Base-by-base conservation (phyloP, 2,888 invertebrate genomes). In the Camptogramma bilineatum region DNA sequence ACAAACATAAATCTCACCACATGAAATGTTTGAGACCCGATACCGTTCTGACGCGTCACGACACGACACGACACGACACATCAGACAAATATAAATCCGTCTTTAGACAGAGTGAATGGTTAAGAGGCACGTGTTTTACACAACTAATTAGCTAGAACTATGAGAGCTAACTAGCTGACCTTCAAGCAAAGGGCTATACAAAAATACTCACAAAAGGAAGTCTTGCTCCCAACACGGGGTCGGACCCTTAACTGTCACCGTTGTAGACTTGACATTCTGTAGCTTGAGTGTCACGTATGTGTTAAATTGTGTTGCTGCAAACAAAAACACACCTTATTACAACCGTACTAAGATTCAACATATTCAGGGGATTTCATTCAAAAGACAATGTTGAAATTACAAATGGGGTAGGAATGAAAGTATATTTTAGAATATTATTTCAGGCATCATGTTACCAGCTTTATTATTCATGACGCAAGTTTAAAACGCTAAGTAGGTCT, bases 181-280 rank as follows among this genome's bases (percentile, higher is more conserved):
- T 64, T 67, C 53, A 62, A 52, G 46, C 53, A 53, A 65, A 59
- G 52, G 44, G 55, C 53, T 56, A 75, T 74, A 73, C 80, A 81
- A 79, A 82, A 82, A 79, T 89, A 97, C 98, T 98, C 94, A 99
- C 99, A 99, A 99, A 87, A 99, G 96, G 95, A 99, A 99, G 94
- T 99, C 99, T 94, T 99, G 98, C 93, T 99, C 98, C 99, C 99
- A 99, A 91, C 97, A 96, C 86, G 99, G 99, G 93, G 96, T 96
- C 87, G 96, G 96, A 85, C 99, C 99, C 95, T 98, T 98, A 77
- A 99, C 98, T 82, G 98, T 97, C 83, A 98, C 97, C 83, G 99
- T 99, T 75, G 99, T 98, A 71, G 98, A 98, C 94, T 99, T 99
- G 86, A 99, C 99, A 95, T 98, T 98, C 94, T 99, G 98, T 77